Base-by-base conservation (phyloP, 2,797 vertebrate species). In the Chelon labrosus region DNA sequence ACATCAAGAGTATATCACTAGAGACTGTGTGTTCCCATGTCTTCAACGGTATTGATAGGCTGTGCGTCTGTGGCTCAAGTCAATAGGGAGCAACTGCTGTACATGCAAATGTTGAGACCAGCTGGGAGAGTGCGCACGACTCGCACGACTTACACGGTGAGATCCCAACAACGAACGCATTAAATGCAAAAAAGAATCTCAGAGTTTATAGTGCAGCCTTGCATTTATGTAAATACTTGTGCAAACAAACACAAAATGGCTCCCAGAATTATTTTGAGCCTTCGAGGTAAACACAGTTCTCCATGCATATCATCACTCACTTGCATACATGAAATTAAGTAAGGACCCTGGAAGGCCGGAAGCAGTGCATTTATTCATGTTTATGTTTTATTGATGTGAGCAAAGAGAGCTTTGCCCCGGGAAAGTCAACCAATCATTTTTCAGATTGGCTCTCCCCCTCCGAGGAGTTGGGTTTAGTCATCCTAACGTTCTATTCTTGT, bases 381-480 rank as follows among this genome's bases (percentile, higher is more conserved):
- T 93, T 93, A 94, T 93, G 92, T 93, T 93, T 94, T 94, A 94
- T 94, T 94, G 92, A 94, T 94, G 92, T 87, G 91, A 88, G 89
- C 89, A 93, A 92, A 90, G 88, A 93, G 90, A 92, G 90, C 83
- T 92, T 90, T 88, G 92, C 93, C 92, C 77, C 81, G 0, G 90
- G 92, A 93, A 93, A 93, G 90, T 92, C 91, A 93, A 93, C 91
- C 91, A 93, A 92, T 94, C 91, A 93, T 94, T 93, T 92, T 91
- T 90, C 78, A 91, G 90, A 93, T 93, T 92, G 90, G 88, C 88
- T 90, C 88, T 73, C 91, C 73, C 85, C 86, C 89, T 92, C 87
- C 42, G n/a, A 92, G 90, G 87, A 92, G 77, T 87, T 83, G 83
- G 77, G 85, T 92, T 91, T 92, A 92, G 88, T 89, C 89, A 89